Base-by-base conservation (phyloP, 1,140 invertebrate species). In the Riptortus pedestris region DNA sequence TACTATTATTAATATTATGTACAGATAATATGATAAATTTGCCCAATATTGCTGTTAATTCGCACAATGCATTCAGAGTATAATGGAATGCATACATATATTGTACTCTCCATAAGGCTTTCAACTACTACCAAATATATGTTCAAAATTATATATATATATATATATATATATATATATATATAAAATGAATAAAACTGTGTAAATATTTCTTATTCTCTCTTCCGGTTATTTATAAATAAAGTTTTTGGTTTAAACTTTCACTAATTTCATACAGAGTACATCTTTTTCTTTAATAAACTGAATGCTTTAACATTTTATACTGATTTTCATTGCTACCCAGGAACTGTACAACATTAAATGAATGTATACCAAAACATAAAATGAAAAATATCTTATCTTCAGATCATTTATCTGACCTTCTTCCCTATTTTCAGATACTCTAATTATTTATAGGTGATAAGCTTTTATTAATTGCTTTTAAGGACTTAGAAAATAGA, bases 61-160 rank as follows among this genome's bases (percentile, higher is more conserved):
- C 51, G 51, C 51, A 55, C 51, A 55, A 55, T 55, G 51, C 51
- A 55, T 55, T 55, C 51, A 55, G 51, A 24, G 51, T 55, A 55
- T 24, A 24, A 55, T 24, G 26, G 14, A 55, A 55, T 55, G 51
- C 18, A 55, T 55, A 55, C 2, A 24, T 24, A 55, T 55, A 38
- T 55, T 55, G 26, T 55, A 55, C 51, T 24, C 51, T 55, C 16
- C 16, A 24, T 24, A 55, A 55, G 51, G 51, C 51, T 55, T 55
- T 55, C 51, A 55, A 55, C 51, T 24, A 18, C 22, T 38, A 55
- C 51, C 20, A 55, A 55, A 55, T 55, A 24, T 55, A 55, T 55
- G 16, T 24, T 55, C 14, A 55, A 26, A 24, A 55, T 24, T 24
- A 24, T 7, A 52, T n/a, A 45, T n/a, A 47, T 20, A 47, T 20